Percentiles rank a stretch among this genome's conserved stretches.
These are phyloP conservation scores for Drosophila colorata DNA, from an alignment of 2,888 invertebrate species.

Conservation along the genomic window DNA sequence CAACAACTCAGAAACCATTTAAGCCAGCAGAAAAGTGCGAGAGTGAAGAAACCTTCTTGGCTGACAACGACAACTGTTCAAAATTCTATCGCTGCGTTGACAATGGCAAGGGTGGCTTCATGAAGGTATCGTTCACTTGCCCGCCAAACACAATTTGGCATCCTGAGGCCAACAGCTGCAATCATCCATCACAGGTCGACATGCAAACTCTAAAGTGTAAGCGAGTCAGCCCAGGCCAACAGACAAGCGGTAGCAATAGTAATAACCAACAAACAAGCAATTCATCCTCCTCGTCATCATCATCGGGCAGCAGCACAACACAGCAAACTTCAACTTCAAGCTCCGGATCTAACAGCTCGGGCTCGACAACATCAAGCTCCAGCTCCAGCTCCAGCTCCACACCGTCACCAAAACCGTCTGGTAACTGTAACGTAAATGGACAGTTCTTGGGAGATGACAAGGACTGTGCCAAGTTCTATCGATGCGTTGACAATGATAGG, in stretches of 20 bases:
- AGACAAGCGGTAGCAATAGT: constrained; percentile 17
- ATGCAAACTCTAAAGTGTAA: constrained; percentile 73
- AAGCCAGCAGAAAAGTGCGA: constrained; percentile 80
- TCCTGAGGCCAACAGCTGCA: constrained; percentile 86
- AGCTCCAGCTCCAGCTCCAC: constrained; percentile 33
- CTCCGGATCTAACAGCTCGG: constrained; percentile 57
- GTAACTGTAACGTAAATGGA: constrained; percentile 74
- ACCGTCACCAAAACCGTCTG: constrained; percentile 57
- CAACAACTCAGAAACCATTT: constrained; percentile 72
- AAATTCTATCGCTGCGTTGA: constrained; percentile 87
- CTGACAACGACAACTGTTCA: constrained; percentile 86
- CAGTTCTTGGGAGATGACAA: constrained; percentile 84
- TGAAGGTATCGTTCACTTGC: constrained; percentile 86
- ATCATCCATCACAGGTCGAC: constrained; percentile 78
- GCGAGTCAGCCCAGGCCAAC: constrained; percentile 30
- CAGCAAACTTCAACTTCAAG: constrained; percentile 43
- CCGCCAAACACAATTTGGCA: constrained; percentile 87
- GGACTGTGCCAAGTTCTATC: constrained; percentile 87
- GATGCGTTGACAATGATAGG: constrained; percentile 86
- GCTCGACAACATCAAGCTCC: constrained; percentile 40
- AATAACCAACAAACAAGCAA: constrained; percentile 33
- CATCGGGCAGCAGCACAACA: constrained; percentile 14
- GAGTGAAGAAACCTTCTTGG: constrained; percentile 84
- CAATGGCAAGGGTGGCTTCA: constrained; percentile 85
- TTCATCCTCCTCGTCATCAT: constrained; percentile 31